A percentile compares a stretch with the other conserved stretches of the same genome.
Conservation (phyloP, 2,797 vertebrate genomes). For the Pangasius macronema region DNA sequence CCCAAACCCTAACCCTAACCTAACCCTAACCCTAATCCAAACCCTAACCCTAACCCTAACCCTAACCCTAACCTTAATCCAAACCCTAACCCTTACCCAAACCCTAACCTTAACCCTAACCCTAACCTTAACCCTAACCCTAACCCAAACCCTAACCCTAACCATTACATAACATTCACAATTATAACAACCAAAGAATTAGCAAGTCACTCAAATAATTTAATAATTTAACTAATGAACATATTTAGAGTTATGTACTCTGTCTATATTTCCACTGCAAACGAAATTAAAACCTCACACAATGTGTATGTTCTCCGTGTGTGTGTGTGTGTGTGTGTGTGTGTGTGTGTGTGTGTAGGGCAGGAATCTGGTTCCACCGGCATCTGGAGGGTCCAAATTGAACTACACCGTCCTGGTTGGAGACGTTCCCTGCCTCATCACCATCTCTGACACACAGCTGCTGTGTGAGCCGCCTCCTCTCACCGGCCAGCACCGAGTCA, state of each 20-base stretch:
- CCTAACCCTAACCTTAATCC: too few species aligned
- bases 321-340: conserved; percentile 16
- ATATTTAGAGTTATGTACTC: neutral
- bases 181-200: neutral
- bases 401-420: conserved; percentile 94
- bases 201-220: neutral
- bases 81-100: too few species aligned
- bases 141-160: too few species aligned
- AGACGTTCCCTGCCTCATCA: conserved; percentile 86
- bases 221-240: neutral
- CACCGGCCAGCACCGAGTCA: conserved; percentile 91
- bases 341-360: conserved; percentile 73
- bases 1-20: too few species aligned
- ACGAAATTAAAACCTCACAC: neutral
- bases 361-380: conserved; percentile 89
- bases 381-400: conserved; percentile 86
- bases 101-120: too few species aligned
- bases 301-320: neutral
- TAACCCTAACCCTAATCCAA: too few species aligned
- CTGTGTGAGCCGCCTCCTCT: conserved; percentile 93
- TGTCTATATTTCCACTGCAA: neutral
- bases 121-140: too few species aligned
- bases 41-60: too few species aligned
- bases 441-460: conserved; percentile 91
- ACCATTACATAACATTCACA: neutral